Conservation (phyloP, 2,797 vertebrate genomes). For the Sebastes trivittatus region DNA sequence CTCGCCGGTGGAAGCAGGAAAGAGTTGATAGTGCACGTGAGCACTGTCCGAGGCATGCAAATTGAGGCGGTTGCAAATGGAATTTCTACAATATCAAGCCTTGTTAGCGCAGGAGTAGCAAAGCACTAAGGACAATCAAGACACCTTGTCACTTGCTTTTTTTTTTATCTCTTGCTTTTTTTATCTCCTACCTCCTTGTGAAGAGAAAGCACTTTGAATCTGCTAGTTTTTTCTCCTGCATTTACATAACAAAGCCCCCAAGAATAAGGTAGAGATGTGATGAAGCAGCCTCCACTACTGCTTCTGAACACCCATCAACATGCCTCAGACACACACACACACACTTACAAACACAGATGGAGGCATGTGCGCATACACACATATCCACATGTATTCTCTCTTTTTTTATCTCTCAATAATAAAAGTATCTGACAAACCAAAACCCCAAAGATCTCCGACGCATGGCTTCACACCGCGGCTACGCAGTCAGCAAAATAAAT, state of each 20-base stretch:
- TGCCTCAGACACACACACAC: slow-evolving; percentile 47
- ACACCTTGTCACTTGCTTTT: slow-evolving; percentile 93
- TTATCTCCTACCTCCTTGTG: slow-evolving; percentile 92
- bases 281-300: slow-evolving; percentile 81
- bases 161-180: slow-evolving; percentile 65
- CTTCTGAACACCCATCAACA: slow-evolving; percentile 74
- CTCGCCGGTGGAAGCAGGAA: slow-evolving; percentile 50
- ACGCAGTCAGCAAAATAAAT: slow-evolving; percentile 96
- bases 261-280: slow-evolving; percentile 95
- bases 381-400: slow-evolving; percentile 45
- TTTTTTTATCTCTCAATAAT: slow-evolving; percentile 81
- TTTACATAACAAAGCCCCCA: slow-evolving; percentile 99
- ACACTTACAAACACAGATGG: slow-evolving; percentile 34
- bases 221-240: slow-evolving; percentile 90
- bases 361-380: slow-evolving; percentile 33
- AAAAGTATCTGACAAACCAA: slow-evolving; percentile 92
- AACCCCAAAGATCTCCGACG: slow-evolving; percentile 91
- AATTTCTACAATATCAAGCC: slow-evolving; percentile 95
- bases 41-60: slow-evolving; percentile 90
- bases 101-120: slow-evolving; percentile 94
- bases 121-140: slow-evolving; percentile 95
- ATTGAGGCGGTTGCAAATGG: slow-evolving; percentile 92
- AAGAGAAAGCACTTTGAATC: slow-evolving; percentile 97
- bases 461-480: slow-evolving; percentile 79
- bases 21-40: slow-evolving; percentile 89